Percentiles rank a stretch among this genome's conserved stretches.
These are phyloP conservation scores for Conus ventricosus DNA, from an alignment of 1,140 invertebrate species.

Conservation along the genomic window DNA sequence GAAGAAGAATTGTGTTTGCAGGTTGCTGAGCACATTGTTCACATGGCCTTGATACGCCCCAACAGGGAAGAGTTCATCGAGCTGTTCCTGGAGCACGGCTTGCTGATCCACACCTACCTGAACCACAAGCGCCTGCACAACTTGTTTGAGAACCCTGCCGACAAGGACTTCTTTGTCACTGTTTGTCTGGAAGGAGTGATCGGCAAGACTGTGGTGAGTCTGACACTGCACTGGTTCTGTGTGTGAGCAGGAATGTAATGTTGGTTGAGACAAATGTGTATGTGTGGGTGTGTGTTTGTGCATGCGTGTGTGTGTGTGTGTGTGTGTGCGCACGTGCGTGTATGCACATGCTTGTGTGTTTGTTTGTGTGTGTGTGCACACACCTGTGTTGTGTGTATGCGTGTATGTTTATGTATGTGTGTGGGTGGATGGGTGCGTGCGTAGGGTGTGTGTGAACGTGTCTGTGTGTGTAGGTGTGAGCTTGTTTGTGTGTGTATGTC, in stretches of 20 bases:
- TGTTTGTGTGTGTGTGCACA: no score
- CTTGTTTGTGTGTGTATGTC: no score
- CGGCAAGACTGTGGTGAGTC: conserved; percentile 65
- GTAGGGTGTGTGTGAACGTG: no score
- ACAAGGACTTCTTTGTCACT: conserved; percentile 74
- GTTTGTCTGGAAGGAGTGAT: conserved; percentile 73
- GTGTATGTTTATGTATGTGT: not conserved
- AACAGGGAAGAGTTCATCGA: conserved; percentile 76
- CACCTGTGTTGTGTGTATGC: not conserved
- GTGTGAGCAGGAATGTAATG: not conserved
- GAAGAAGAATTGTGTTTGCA: conserved; percentile 44
- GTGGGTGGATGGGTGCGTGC: not conserved
- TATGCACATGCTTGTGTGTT: not conserved
- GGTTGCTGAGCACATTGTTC: conserved; percentile 74
- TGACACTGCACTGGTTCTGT: not conserved
- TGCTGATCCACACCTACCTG: conserved; percentile 73
- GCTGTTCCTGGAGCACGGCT: conserved; percentile 74
- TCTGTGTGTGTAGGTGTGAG: no score
- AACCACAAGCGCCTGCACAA: conserved; percentile 68
- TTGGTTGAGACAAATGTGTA: not conserved
- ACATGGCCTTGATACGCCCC: conserved; percentile 70
- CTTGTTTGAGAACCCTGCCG: conserved; percentile 71
- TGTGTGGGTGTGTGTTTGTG: not conserved
- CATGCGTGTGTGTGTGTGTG: not conserved
- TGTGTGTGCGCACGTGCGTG: not conserved